Evolutionary conservation across 2,888 invertebrate species (phyloP).

Genomic region (Cryptocephalus primarius): DNA sequence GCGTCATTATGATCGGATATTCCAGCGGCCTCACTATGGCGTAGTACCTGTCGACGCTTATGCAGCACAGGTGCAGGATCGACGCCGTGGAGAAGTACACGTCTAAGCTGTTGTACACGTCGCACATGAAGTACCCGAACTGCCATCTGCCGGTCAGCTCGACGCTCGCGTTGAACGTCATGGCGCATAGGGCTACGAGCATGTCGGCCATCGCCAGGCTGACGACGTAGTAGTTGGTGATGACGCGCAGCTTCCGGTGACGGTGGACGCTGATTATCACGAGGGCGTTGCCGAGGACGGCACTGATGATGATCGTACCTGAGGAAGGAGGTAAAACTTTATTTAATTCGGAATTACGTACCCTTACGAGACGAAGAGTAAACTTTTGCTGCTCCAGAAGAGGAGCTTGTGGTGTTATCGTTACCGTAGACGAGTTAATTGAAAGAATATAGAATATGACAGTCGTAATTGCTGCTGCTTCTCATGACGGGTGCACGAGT

Average conservation of each 20-base stretch:
- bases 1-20: conserved; percentile 87
- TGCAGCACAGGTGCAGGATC: conserved; percentile 88
- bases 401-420: no score
- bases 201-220: conserved; percentile 90
- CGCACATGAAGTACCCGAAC: conserved; percentile 84
- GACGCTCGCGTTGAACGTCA: conserved; percentile 88
- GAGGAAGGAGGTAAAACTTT: not conserved
- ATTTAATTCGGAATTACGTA: not conserved
- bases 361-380: no score
- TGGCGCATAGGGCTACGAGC: conserved; percentile 81
- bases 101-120: conserved; percentile 89
- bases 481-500: no score
- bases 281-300: conserved; percentile 83
- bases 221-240: conserved; percentile 94
- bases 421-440: no score
- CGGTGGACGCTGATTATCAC: conserved; percentile 78
- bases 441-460: no score
- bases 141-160: conserved; percentile 74
- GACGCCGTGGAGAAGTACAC: conserved; percentile 89
- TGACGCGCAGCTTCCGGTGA: conserved; percentile 71
- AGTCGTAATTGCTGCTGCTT: no score
- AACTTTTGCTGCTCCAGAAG: no score
- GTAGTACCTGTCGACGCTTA: conserved; percentile 78
- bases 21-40: conserved; percentile 86
- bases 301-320: conserved; percentile 40